These are phyloP conservation scores for Nothocercus nigrocapillus DNA, from an alignment of 2,113 vertebrate genomes.

Conservation along the genomic window DNA sequence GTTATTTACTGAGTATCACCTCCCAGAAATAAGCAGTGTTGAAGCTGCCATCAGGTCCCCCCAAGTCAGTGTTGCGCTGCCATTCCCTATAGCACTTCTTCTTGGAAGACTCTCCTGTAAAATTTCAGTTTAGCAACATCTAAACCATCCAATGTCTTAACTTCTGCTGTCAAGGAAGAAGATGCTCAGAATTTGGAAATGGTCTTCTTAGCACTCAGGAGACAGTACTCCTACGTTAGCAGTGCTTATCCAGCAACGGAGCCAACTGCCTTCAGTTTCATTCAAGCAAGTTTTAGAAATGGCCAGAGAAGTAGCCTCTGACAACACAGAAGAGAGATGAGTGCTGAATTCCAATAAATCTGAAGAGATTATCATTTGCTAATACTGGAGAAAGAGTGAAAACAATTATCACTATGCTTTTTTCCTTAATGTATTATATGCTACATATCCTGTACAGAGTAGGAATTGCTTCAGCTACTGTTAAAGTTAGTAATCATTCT, in stretches of 20 bases:
- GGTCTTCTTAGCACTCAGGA: slow-evolving; percentile 62
- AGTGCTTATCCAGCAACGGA: slow-evolving; percentile 36
- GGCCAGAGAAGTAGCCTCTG: slow-evolving; percentile 7
- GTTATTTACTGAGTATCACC: background rate
- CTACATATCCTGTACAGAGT: background rate
- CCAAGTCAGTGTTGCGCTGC: background rate
- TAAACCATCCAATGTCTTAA: background rate
- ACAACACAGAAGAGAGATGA: background rate
- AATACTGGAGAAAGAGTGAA: slow-evolving; percentile 18
- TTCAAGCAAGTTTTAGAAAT: slow-evolving; percentile 57
- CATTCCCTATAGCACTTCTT: background rate
- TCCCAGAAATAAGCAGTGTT: background rate
- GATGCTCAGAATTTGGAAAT: slow-evolving; percentile 50
- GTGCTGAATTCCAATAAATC: background rate
- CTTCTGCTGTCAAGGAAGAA: slow-evolving; percentile 59
- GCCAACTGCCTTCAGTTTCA: slow-evolving; percentile 67
- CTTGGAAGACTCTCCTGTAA: background rate
- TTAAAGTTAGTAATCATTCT: slow-evolving; percentile 30
- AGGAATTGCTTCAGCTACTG: slow-evolving; percentile 13
- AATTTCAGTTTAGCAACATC: slow-evolving; percentile 10
- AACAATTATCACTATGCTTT: background rate
- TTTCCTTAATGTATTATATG: background rate
- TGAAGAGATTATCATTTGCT: background rate
- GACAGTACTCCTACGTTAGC: slow-evolving; percentile 62
- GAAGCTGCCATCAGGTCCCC: background rate